Base-by-base conservation (phyloP, 2,888 invertebrate species). In the Epinotia brunnichana region DNA sequence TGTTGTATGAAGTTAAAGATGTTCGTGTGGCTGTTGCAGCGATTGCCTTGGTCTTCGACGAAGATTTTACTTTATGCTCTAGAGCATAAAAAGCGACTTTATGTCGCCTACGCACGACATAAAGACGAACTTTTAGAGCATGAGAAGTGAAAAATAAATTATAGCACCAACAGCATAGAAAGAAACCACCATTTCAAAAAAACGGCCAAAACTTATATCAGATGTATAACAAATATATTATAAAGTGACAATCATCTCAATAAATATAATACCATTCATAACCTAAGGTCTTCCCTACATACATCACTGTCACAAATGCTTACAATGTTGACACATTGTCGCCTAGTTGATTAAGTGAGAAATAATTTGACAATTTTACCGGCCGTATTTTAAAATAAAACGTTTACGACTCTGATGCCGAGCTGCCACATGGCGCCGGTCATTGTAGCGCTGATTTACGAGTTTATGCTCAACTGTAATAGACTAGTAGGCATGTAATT, bases 341-440 rank as follows among this genome's bases (percentile, higher is more conserved):
- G 29, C 57, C 7, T 19, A 39, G 11, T 0, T 66, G 29, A 57
- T 66, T 53, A 29, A 53, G 1, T 17, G 15, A 7, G 39, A 19
- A 60, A 41, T 39, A 60, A 64, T 53, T 64, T 66, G 44, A 5
- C 66, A 71, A 41, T 41, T 60, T 64, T 21, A 44, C 53, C 29
- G 66, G 66, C n/a, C n/a, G 44, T 71, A 71, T 61, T 67, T 67
- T 54, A 61, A 60, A 71, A 70, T 51, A 64, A 59, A 59, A 17
- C 13, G 39, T 59, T 41, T 35, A 54, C 29, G 29, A 44, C 21
- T 3, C 24, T 1, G 35, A 35, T 35, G 41, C 15, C 44, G 53
- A 17, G 15, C 53, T 11, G 44, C 44, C 66, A 61, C 13, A 54
- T 61, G 71, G 60, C 41, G 17, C 7, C 19, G 13, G 21, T 24